These are phyloP conservation scores for Brotula barbata DNA, from an alignment of 2,797 vertebrate genomes.

Conservation along the genomic window DNA sequence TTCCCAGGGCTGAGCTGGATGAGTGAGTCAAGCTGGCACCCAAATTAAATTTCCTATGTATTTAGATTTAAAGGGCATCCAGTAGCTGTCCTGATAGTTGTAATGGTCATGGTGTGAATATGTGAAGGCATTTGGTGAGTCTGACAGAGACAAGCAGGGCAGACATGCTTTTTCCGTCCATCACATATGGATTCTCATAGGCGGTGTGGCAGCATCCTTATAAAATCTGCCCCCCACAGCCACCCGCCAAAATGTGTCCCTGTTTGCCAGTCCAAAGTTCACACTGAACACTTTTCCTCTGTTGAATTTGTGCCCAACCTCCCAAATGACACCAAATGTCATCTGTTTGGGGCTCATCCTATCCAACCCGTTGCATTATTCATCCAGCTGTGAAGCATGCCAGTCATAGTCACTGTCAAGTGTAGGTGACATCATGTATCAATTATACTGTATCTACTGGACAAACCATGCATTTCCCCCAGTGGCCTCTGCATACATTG, in stretches of 20 bases:
- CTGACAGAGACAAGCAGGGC: slow-evolving; percentile 35
- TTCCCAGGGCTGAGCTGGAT: slow-evolving; percentile 26
- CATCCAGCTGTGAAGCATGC: slow-evolving; percentile 42
- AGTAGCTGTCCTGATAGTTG: slow-evolving; percentile 54
- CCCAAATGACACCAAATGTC: slow-evolving; percentile 67
- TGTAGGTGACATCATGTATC: slow-evolving; percentile 21
- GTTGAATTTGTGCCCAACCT: slow-evolving; percentile 60
- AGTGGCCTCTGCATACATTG: slow-evolving; percentile 5
- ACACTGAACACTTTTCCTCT: slow-evolving; percentile 42
- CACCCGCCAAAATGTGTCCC: slow-evolving; percentile 22
- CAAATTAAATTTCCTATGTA: slow-evolving; percentile 67
- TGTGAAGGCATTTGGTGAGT: slow-evolving; percentile 47
- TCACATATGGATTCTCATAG: slow-evolving; percentile 49
- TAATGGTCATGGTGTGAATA: slow-evolving; percentile 62
- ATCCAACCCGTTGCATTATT: slow-evolving; percentile 64
- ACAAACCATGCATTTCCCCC: not conserved
- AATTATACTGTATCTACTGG: slow-evolving; percentile 5
- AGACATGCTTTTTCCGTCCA: slow-evolving; percentile 40
- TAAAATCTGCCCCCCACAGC: slow-evolving; percentile 24
- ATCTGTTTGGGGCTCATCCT: slow-evolving; percentile 53
- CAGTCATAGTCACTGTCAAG: slow-evolving; percentile 51
- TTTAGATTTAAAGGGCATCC: slow-evolving; percentile 69
- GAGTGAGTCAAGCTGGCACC: slow-evolving; percentile 58
- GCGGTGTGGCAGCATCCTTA: slow-evolving; percentile 23
- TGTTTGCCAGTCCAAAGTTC: slow-evolving; percentile 45